Evolutionary conservation across 1,140 invertebrate genomes (phyloP), one percentile per base, ranked within the genome.

Genomic region (Spodoptera litura): DNA sequence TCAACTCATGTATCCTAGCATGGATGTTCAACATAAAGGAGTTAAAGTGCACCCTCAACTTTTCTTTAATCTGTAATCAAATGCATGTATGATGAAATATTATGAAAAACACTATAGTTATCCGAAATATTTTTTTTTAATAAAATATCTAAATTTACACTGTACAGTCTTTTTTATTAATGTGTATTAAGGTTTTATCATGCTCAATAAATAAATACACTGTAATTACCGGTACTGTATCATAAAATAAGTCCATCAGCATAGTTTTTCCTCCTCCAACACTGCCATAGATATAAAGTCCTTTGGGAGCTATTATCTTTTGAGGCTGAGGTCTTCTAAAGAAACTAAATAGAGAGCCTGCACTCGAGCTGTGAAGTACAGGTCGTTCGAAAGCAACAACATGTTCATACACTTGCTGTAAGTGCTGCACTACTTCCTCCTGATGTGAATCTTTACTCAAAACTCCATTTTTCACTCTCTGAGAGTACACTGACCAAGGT

Each of bases 11-110:
- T 81, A 98, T 98, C 87, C 96, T 96, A 59, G 96, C 95, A 94
- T 99, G 99, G 20, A 99, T 98, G 92, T 99, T 97, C 53, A 98
- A 95, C 99, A 99, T 99, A 88, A 99, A 99, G 61, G 97, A 97
- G 93, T 99, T 97, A 92, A 99, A 99, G 95, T 99, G 99, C 9
- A 99, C 97, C 79, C 99, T 95, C 83, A 96, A 95, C 90, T 99
- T 99, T 61, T 94, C 94, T 58, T 96, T 87, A 8, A 96, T 96
- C 95, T 95, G 75, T 79, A 81, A 83, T 13, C 4, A 35, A 61
- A n/a, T 31, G 38, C 38, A 44, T 44, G 1, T 44, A 44, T 44
- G 0, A 44, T 44, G 38, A 9, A 44, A 44, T 44, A 44, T 44
- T 44, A 9, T 44, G 5, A 44, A 10, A 10, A 44, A 44, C 8